Percentiles rank a stretch among this genome's conserved stretches.
Evolutionary conservation across 2,113 vertebrate species (phyloP).

Genomic region (Ameiurus melas): DNA sequence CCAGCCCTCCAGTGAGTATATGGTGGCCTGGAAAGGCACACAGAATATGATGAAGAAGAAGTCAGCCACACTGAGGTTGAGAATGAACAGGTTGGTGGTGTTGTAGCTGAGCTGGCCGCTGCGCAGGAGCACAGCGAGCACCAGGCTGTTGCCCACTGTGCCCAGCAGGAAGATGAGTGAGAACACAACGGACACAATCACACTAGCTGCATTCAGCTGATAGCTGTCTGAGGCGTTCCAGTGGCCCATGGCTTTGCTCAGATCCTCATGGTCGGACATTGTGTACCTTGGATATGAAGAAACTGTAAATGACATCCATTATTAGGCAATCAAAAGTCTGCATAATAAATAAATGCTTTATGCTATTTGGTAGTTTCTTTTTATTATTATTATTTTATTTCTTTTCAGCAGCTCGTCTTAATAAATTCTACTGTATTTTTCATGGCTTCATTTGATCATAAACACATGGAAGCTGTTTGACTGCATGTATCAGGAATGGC

Average conservation of each 20-base stretch:
- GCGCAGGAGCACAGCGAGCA: slow-evolving; percentile 80
- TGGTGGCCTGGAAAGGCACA: slow-evolving; percentile 88
- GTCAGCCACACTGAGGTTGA: slow-evolving; percentile 86
- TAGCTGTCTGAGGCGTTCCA: slow-evolving; percentile 75
- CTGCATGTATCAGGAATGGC: neutral
- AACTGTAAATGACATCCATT: slow-evolving; percentile 2
- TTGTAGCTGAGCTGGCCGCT: slow-evolving; percentile 82
- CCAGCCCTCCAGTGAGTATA: slow-evolving; percentile 86
- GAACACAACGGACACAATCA: slow-evolving; percentile 84
- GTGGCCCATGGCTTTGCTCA: slow-evolving; percentile 64
- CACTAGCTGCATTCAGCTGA: slow-evolving; percentile 79
- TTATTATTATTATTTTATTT: neutral
- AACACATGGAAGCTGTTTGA: neutral
- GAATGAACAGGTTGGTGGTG: slow-evolving; percentile 87
- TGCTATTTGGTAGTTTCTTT: neutral
- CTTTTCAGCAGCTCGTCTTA: neutral
- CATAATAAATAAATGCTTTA: neutral
- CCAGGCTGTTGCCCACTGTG: slow-evolving; percentile 83
- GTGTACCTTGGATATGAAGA: slow-evolving; percentile 45
- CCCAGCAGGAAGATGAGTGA: slow-evolving; percentile 85
- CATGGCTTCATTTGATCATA: neutral
- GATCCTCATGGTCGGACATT: slow-evolving; percentile 81
- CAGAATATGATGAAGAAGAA: slow-evolving; percentile 92
- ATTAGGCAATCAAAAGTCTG: neutral
- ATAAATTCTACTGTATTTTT: neutral